Base-by-base conservation (phyloP, 1,140 invertebrate genomes). In the Propsilocerus akamusi region DNA sequence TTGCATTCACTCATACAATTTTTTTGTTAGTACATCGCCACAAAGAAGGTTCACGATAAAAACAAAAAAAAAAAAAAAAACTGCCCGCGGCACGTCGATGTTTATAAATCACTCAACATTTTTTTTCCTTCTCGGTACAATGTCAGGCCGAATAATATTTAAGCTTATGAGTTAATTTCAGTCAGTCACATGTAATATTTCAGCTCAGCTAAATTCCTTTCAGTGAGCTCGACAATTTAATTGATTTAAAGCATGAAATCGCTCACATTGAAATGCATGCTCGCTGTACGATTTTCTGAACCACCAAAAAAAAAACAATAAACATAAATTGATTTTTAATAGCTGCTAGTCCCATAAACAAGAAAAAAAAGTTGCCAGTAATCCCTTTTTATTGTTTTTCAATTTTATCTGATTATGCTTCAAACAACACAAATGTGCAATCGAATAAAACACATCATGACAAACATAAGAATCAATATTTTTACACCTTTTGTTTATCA, bases 281-380 rank as follows among this genome's bases (percentile, higher is more conserved):
- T 20, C 10, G 10, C 34, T 7, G 10, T 8, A 41, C 6, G 22
- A n/a, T 41, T 41, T 41, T 6, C 14, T 17, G 17, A 5, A 41
- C 17, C 34, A 10, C 28, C 28, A n/a, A 30, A 30, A 30, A 30
- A 30, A 30, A 7, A 12, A 12, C 14, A 7, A 12, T 30, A n/a
- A n/a, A 17, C 34, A 41, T 17, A 41, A 41, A 41, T 41, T 41
- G 34, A 41, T 41, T 41, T 41, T 41, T 41, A 41, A 41, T 41
- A 41, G 34, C 34, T 30, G 20, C 32, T 37, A 37, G n/a, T n/a
- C n/a, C n/a, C n/a, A n/a, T 6, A 37, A 34, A 37, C 7, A 17
- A 6, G 5, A 37, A 37, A 37, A 17, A 37, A 41, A 41, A 41
- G 11, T 20, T 41, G 12, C 17, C 17, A 41, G 22, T 41, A 14